These are phyloP conservation scores for Oxycera nigricornis DNA, from an alignment of 2,888 invertebrate genomes.

Conservation along the genomic window DNA sequence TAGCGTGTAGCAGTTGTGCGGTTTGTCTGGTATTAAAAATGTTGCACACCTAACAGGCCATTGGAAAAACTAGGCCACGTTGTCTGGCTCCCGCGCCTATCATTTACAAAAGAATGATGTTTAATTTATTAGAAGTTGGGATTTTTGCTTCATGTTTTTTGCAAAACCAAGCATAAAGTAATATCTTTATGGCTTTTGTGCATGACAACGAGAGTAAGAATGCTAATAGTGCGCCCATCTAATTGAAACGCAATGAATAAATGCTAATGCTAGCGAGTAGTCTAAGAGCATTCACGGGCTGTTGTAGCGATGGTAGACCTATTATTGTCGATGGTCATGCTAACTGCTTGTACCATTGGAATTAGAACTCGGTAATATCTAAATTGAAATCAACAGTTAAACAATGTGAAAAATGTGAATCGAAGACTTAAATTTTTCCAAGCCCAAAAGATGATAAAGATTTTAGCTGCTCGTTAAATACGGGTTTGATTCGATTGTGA, in stretches of 20 bases:
- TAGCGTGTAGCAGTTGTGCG: constrained; percentile 9
- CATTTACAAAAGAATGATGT: constrained; percentile 13
- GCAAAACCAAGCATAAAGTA: neutral
- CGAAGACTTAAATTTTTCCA: no score
- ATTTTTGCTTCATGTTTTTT: neutral
- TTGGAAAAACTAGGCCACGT: constrained; percentile 27
- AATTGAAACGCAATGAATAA: constrained; percentile 24
- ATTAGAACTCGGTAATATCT: no score
- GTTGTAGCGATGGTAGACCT: neutral
- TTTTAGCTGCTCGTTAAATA: no score
- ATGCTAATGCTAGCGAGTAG: neutral
- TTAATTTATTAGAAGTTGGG: constrained; percentile 17
- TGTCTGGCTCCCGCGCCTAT: constrained; percentile 37
- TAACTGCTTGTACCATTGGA: neutral
- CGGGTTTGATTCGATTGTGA: no score
- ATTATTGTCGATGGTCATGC: constrained; percentile 13
- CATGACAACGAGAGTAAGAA: constrained; percentile 16
- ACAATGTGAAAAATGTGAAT: no score
- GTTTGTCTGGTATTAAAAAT: constrained; percentile 9
- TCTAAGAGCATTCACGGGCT: neutral
- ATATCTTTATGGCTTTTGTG: constrained; percentile 22
- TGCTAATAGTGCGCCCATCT: neutral
- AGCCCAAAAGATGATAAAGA: no score
- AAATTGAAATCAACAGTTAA: no score
- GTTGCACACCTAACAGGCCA: neutral